Evolutionary conservation across 2,888 invertebrate species (phyloP).

Genomic region (Fabriciana adippe): DNA sequence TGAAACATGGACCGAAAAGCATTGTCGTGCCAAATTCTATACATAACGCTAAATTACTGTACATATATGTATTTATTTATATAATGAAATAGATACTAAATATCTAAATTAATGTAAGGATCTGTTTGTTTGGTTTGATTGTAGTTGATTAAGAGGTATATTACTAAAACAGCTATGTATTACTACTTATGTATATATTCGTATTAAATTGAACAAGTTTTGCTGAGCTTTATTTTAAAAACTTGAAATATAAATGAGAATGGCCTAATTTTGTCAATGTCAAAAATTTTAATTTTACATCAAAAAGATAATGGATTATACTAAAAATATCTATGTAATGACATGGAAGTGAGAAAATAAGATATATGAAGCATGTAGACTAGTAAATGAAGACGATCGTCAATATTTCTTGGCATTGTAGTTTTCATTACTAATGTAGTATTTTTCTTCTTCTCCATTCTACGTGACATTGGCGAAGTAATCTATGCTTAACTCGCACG

Average conservation of each 20-base stretch:
- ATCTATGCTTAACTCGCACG: too few relatives aligned
- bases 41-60: conserved; percentile 30
- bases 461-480: too few relatives aligned
- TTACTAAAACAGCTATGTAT: conserved; percentile 23
- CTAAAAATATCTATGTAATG: not conserved
- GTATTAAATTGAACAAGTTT: too few relatives aligned
- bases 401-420: too few relatives aligned
- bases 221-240: too few relatives aligned
- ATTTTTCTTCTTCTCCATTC: too few relatives aligned
- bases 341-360: not conserved
- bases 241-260: too few relatives aligned
- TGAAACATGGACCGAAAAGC: conserved; percentile 29
- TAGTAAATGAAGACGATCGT: not conserved
- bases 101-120: conserved; percentile 38
- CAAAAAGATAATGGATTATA: too few relatives aligned
- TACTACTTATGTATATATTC: not conserved
- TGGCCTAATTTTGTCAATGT: too few relatives aligned
- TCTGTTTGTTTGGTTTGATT: conserved; percentile 33
- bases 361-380: not conserved
- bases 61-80: conserved; percentile 43
- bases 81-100: conserved; percentile 41
- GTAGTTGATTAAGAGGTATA: conserved; percentile 29
- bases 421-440: too few relatives aligned
- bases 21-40: conserved; percentile 43
- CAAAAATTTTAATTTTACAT: too few relatives aligned